Conservation (phyloP, 2,797 vertebrate genomes). For the Dendrocincla fuliginosa region DNA sequence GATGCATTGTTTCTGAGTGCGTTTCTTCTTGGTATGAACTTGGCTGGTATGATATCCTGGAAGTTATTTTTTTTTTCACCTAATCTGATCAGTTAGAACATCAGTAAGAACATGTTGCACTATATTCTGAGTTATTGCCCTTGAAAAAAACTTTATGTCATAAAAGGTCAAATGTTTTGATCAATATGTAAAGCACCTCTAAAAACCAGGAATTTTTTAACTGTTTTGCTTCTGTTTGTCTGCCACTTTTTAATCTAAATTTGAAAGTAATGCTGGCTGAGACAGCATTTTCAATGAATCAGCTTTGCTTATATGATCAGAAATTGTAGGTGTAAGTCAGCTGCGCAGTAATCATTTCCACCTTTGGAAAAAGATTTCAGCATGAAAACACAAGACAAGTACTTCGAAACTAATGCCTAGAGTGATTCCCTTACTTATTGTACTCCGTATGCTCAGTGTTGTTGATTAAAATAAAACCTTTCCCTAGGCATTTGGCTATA, state of each 20-base stretch:
- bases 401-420: background rate
- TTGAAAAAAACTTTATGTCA: background rate
- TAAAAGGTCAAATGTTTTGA: background rate
- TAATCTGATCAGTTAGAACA: background rate
- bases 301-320: background rate
- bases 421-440: background rate
- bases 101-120: background rate
- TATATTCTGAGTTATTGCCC: background rate
- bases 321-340: background rate
- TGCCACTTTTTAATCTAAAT: background rate
- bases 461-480: conserved; percentile 44
- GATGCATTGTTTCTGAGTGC: background rate
- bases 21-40: background rate
- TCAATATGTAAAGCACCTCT: background rate
- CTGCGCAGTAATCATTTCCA: background rate
- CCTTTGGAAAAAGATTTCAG: background rate
- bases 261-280: background rate
- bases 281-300: background rate
- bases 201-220: background rate
- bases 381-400: background rate
- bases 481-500: background rate
- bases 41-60: background rate
- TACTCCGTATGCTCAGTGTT: background rate
- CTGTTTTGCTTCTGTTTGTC: background rate
- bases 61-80: background rate